Conservation (phyloP, 2,113 vertebrate genomes). For the Ptychochromis oligacanthus region DNA sequence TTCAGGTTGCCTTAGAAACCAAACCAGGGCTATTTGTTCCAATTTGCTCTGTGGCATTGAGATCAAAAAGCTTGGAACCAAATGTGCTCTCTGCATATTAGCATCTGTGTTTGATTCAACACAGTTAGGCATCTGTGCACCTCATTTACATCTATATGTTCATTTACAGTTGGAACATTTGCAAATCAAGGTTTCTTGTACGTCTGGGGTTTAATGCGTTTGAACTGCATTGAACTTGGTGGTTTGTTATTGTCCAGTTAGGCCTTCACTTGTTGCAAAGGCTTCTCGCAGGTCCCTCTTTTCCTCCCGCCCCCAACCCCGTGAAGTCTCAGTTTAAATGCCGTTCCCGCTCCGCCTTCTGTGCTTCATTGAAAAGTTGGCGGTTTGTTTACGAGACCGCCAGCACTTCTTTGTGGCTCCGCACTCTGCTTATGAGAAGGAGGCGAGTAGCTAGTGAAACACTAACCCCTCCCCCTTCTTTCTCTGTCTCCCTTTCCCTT, state of each 20-base stretch:
- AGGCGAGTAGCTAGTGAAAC: conserved; percentile 51
- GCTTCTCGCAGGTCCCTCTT: conserved; percentile 3
- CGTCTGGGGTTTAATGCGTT: neutral
- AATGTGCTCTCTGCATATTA: conserved; percentile 54
- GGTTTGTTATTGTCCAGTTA: conserved; percentile 28
- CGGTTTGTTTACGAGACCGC: conserved; percentile 76
- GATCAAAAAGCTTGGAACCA: conserved; percentile 59
- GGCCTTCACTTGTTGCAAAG: conserved; percentile 35
- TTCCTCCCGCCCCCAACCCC: neutral
- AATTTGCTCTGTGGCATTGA: conserved; percentile 63
- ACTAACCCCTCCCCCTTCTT: conserved; percentile 60
- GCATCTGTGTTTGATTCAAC: conserved; percentile 43
- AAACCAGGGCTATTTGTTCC: conserved; percentile 68
- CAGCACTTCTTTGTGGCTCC: conserved; percentile 65
- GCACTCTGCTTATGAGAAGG: conserved; percentile 52
- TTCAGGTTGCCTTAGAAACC: conserved; percentile 78
- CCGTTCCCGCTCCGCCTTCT: conserved; percentile 53
- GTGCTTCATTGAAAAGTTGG: conserved; percentile 71
- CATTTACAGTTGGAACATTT: conserved; percentile 11
- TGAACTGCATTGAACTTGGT: conserved; percentile 34
- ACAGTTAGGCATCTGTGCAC: conserved; percentile 2
- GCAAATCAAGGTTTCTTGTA: neutral
- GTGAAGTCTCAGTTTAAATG: conserved; percentile 51
- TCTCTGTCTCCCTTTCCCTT: conserved; percentile 34
- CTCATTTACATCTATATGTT: conserved; percentile 35